Evolutionary conservation across 2,797 vertebrate species (phyloP).

Genomic region (Odontamblyopus lacepedii): DNA sequence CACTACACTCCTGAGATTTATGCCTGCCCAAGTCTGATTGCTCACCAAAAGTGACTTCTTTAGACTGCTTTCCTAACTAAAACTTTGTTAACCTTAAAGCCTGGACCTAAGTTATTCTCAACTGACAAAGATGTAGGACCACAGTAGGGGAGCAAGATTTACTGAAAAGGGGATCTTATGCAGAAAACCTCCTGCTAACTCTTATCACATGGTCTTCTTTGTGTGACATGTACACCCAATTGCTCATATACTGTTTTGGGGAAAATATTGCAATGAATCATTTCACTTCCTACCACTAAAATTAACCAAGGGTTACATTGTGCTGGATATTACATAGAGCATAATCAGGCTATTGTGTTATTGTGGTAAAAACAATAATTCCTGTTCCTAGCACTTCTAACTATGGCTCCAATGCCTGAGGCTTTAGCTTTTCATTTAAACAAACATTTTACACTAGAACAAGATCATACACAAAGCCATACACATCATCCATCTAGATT

Average conservation of each 20-base stretch:
- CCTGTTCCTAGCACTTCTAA: constrained; percentile 8
- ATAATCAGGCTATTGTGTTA: background rate
- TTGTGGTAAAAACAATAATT: background rate
- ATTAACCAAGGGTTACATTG: background rate
- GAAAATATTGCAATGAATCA: no score
- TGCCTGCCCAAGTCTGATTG: constrained; percentile 84
- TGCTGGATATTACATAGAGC: background rate
- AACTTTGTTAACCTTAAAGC: constrained; percentile 76
- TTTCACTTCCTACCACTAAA: background rate
- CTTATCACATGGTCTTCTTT: background rate
- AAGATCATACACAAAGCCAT: constrained; percentile 56
- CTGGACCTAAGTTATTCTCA: constrained; percentile 51
- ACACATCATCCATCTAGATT: constrained; percentile 72
- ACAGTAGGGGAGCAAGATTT: background rate
- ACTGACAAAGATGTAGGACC: constrained; percentile 17
- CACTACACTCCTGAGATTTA: constrained; percentile 86
- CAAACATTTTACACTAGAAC: constrained; percentile 60
- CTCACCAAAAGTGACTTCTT: constrained; percentile 81
- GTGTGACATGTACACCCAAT: background rate
- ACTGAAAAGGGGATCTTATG: background rate
- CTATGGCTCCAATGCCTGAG: constrained; percentile 22
- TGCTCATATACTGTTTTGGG: background rate
- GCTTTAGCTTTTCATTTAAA: constrained; percentile 49
- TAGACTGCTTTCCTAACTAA: constrained; percentile 74
- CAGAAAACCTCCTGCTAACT: background rate